Percentiles rank a stretch among this genome's conserved stretches.
Evolutionary conservation across 2,888 invertebrate genomes (phyloP).

Genomic region (Dicyrtoma fusca): DNA sequence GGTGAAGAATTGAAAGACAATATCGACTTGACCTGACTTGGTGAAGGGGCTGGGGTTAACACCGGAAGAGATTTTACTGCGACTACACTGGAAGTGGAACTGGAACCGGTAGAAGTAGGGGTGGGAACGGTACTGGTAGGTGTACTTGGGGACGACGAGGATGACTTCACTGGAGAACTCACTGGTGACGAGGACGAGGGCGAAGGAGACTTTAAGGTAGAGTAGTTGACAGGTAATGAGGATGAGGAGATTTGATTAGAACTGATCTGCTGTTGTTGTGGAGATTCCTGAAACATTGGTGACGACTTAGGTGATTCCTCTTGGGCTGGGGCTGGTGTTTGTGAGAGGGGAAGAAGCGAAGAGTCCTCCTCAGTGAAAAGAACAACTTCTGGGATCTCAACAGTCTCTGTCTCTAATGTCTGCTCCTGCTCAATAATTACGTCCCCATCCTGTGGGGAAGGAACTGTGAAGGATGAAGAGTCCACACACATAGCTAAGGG

Average conservation of each 20-base stretch:
- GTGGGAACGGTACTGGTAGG: not conserved
- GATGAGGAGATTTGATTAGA: not conserved
- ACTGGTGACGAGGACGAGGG: not conserved
- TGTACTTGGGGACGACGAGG: not conserved
- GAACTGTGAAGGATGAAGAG: not conserved
- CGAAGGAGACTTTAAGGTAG: not conserved
- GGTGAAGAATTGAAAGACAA: constrained; percentile 12
- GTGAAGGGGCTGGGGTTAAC: not conserved
- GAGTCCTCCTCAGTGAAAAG: not conserved
- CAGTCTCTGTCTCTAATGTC: not conserved
- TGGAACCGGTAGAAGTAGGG: not conserved
- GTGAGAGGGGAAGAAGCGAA: constrained; percentile 2
- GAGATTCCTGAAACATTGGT: not conserved
- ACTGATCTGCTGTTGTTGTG: not conserved
- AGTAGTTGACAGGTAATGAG: too few relatives aligned
- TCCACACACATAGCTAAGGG: not conserved
- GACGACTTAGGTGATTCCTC: not conserved
- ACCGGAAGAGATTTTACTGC: constrained; percentile 1
- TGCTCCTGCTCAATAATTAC: constrained; percentile 3
- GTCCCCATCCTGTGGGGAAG: constrained; percentile 13
- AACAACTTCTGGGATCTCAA: constrained; percentile 4
- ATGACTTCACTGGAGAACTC: not conserved
- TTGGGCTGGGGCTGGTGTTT: not conserved
- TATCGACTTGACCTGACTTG: not conserved
- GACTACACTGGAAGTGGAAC: not conserved